Percentiles rank a stretch among this genome's conserved stretches.
Conservation (phyloP, 2,113 vertebrate species). For the Dasyornis broadbenti region DNA sequence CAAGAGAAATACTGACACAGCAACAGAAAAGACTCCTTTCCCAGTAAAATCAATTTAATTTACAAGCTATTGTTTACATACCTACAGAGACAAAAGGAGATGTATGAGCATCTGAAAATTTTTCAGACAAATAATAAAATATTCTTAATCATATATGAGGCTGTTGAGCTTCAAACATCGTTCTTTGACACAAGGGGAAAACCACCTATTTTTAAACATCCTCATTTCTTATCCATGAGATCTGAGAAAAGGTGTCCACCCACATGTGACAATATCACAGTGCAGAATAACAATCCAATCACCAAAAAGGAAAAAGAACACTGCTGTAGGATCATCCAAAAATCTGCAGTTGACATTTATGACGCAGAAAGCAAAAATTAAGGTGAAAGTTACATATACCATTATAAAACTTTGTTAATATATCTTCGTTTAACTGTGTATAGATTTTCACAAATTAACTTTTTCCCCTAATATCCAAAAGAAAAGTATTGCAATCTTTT, state of each 20-base stretch:
- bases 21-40: background rate
- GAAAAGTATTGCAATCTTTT: background rate
- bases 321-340: background rate
- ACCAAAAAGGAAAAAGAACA: background rate
- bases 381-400: background rate
- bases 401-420: background rate
- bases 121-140: background rate
- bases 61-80: background rate
- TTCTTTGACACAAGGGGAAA: background rate
- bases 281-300: background rate
- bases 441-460: background rate
- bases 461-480: background rate
- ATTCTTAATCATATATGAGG: background rate
- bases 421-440: background rate
- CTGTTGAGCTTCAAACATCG: background rate
- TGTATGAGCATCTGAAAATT: fast-evolving
- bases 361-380: background rate
- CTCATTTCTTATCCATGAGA: background rate
- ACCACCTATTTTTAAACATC: background rate
- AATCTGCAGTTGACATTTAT: background rate
- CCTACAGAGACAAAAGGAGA: background rate
- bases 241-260: background rate
- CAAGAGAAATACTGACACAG: background rate
- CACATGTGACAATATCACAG: background rate
- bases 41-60: background rate